These are phyloP conservation scores for Trochalopteron elliotii DNA, from an alignment of 2,113 vertebrate species.

Conservation along the genomic window DNA sequence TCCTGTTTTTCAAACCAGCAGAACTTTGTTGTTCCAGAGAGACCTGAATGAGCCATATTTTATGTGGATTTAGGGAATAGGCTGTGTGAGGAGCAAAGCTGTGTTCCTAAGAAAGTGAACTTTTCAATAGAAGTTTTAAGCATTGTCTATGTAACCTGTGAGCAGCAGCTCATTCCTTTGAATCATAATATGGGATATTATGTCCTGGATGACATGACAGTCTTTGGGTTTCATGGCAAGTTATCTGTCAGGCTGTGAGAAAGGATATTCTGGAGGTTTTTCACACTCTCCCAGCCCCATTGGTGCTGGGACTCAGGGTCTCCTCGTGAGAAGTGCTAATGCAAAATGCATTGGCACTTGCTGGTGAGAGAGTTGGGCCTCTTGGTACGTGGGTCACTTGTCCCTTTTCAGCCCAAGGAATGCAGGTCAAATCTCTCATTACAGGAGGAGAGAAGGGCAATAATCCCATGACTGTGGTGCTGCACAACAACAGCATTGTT, in stretches of 20 bases:
- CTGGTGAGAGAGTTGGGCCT: neutral
- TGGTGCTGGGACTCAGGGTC: neutral
- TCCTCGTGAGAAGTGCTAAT: conserved; percentile 30
- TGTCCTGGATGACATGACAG: neutral
- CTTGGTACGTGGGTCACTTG: neutral
- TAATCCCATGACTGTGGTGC: neutral
- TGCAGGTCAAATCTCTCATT: neutral
- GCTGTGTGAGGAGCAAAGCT: neutral
- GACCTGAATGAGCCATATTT: neutral
- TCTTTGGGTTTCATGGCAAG: neutral
- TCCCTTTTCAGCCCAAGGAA: neutral
- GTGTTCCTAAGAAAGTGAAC: neutral
- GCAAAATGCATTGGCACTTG: conserved; percentile 64
- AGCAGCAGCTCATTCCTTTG: neutral
- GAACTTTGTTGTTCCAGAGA: neutral
- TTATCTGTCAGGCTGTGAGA: conserved; percentile 1
- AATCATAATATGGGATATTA: neutral
- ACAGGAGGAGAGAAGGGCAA: neutral
- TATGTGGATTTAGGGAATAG: neutral
- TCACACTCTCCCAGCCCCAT: neutral
- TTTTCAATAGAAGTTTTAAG: neutral
- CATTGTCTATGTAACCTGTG: neutral
- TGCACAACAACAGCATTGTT: neutral
- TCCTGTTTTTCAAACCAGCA: neutral
- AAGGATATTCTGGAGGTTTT: conserved; percentile 29